Evolutionary conservation across 2,113 vertebrate genomes (phyloP), one percentile per base, ranked within the genome.

Genomic region (Trogon melanurus): DNA sequence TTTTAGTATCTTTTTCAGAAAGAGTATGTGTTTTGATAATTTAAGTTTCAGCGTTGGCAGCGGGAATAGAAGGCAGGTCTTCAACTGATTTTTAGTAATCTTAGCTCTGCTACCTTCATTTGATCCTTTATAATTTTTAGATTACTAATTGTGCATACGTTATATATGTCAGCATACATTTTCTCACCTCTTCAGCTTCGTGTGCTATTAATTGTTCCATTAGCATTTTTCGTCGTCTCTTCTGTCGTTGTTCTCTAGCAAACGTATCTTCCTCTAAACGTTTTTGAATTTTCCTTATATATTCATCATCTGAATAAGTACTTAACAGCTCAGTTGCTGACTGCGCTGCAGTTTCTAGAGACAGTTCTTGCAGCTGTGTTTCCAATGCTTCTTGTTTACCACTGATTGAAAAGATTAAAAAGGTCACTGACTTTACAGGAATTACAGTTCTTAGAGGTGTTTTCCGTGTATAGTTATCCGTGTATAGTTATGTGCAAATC

Each of bases 231-330:
- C 97, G 91, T 3, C 98, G 94, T 69, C 99, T 98, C 95, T 98
- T 99, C 88, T 98, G 98, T 87, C 98, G 98, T 93, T 99, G 98
- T 32, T 99, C 98, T 16, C 98, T 97, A 21, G 98, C 97, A 7
- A 94, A 51, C 0, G 48, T 94, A 73, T 99, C 98, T 94, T 99
- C 98, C 88, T 98, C 97, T n/a, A 99, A 87, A 64, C 97, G 98
- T 94, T 98, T 98, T 69, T 98, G 97, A 94, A 99, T 98, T 95
- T 98, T 98, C 76, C 97, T 98, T 80, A 99, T 96, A 88, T 99
- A 99, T 11, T 98, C 98, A 67, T 97, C 98, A 94, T 97, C 98
- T 61, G 98, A 98, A 58, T 98, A 98, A 61, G 98, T 85, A 61
- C 81, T 97, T 96, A 98, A 69, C 32, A 98, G 80, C 9, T 97